phyloP scores from a whole-genome alignment of 2,113 vertebrate genomes.

The Pycnonotus jocosus region DNA sequence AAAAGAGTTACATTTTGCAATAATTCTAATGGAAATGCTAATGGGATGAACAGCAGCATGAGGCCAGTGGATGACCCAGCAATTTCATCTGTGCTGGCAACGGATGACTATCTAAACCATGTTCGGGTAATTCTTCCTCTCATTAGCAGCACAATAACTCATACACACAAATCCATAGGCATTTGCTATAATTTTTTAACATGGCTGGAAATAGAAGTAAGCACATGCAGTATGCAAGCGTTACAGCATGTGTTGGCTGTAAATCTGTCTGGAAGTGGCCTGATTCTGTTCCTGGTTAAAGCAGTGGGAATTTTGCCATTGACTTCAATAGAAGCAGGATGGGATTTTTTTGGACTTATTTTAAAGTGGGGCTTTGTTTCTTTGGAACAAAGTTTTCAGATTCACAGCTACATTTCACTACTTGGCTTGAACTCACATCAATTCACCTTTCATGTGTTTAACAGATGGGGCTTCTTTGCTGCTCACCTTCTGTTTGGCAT shows the following conservation, averaged over 20 bases:
- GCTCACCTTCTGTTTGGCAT: conserved; percentile 1
- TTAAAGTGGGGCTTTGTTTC: background rate
- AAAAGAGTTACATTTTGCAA: conserved; percentile 55
- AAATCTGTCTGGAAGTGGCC: conserved; percentile 40
- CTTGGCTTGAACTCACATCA: background rate
- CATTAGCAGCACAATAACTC: conserved; percentile 64
- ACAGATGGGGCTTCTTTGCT: conserved; percentile 2
- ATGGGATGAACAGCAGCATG: conserved; percentile 41
- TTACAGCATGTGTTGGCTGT: conserved; percentile 39
- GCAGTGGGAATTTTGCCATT: conserved; percentile 43
- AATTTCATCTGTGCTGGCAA: conserved; percentile 30
- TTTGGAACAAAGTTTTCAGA: conserved; percentile 14
- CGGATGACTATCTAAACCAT: conserved; percentile 34
- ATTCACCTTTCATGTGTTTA: conserved; percentile 40
- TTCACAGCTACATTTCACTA: conserved; percentile 1
- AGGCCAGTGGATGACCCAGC: conserved; percentile 49
- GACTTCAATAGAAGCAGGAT: conserved; percentile 43
- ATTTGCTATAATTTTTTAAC: conserved; percentile 56
- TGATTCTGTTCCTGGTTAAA: conserved; percentile 42
- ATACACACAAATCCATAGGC: conserved; percentile 55
- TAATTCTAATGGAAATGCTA: conserved; percentile 62
- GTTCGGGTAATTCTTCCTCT: conserved; percentile 57
- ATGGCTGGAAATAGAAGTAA: conserved; percentile 46
- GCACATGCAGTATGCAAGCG: background rate
- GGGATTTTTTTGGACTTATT: background rate